Evolutionary conservation across 2,797 vertebrate genomes (phyloP).

Genomic region (Aldrovandia affinis): DNA sequence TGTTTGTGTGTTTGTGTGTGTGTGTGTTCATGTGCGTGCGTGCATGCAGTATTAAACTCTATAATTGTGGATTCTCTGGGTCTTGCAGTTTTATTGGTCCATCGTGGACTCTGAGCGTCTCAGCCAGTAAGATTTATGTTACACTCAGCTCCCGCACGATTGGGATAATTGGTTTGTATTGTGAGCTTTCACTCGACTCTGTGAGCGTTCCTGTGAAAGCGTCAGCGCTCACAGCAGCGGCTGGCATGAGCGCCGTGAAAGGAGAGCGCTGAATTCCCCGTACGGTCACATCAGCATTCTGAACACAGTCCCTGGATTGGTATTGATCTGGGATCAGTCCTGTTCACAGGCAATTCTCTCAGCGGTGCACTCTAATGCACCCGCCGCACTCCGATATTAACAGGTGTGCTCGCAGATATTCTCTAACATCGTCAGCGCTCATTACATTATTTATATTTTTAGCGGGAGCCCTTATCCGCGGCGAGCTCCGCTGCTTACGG

Average conservation of each 20-base stretch:
- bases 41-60: background rate
- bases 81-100: no score
- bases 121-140: background rate
- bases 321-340: constrained; percentile 75
- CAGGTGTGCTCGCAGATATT: background rate
- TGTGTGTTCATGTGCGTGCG: background rate
- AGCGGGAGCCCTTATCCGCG: no score
- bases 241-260: constrained; percentile 29
- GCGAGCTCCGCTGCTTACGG: no score
- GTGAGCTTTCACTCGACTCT: background rate
- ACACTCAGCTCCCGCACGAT: background rate
- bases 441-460: no score
- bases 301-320: constrained; percentile 70
- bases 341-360: constrained; percentile 67
- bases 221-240: constrained; percentile 4
- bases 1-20: background rate
- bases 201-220: background rate
- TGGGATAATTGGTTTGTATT: constrained; percentile 18
- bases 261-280: background rate
- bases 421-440: background rate
- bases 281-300: constrained; percentile 71
- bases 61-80: no score
- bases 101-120: background rate
- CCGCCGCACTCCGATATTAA: constrained; percentile 16
- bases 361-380: constrained; percentile 42